Evolutionary conservation across 2,888 invertebrate species (phyloP), one percentile per base, ranked within the genome.

Genomic region (Anarsia innoxiella): DNA sequence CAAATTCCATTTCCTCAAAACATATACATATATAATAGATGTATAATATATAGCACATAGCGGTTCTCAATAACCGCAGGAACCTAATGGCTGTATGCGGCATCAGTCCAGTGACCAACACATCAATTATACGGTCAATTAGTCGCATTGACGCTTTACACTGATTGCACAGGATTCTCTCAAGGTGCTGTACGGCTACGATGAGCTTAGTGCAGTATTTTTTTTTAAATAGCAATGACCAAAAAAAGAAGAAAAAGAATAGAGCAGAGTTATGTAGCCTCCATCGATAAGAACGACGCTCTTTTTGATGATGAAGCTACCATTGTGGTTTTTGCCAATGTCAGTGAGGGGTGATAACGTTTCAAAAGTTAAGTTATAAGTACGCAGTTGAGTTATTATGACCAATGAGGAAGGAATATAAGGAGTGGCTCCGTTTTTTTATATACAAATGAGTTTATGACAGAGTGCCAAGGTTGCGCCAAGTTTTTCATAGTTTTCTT

Each of bases 51-150:
- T n/a, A n/a, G n/a, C n/a, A n/a, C n/a, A n/a, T n/a, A n/a, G n/a
- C n/a, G n/a, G n/a, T n/a, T 19, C 8, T 19, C 19, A 8, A 3
- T 19, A 19, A 19, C 19, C 19, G 19, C 19, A 19, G 8, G 19
- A 29, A n/a, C 29, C 29, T 1, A 29, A n/a, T 29, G 29, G 30
- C n/a, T 14, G 14, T 16, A 16, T 31, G 30, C n/a, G 30, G 14
- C 31, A 16, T 31, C 12, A 31, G 31, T 31, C 16, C 15, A 15
- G 16, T 31, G 31, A 31, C 31, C 31, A 16, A 15, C 1, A 10
- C 16, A 16, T 31, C 15, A 13, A 31, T 31, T 31, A 31, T 16
- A 10, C 16, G 15, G 14, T 29, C 31, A 16, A 31, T 31, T 16
- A 19, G 31, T 10, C 31, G 8, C 31, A 31, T 31, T 31, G 31